Evolutionary conservation across 2,113 vertebrate species (phyloP).

Genomic region (Eidolon helvum): DNA sequence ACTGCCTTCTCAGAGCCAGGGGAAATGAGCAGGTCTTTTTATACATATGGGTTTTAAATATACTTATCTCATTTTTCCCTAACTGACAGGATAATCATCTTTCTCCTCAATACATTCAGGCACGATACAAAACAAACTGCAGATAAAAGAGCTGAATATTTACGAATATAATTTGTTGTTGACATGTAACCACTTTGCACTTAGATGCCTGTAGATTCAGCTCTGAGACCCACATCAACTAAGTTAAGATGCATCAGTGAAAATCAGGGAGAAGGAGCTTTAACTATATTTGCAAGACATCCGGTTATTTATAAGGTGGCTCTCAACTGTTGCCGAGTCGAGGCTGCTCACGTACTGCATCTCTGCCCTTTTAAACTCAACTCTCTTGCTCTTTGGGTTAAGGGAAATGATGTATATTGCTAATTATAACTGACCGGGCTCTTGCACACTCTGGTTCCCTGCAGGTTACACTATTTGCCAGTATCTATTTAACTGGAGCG

Average conservation of each 20-base stretch:
- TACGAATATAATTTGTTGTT: not conserved
- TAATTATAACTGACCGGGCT: conserved; percentile 63
- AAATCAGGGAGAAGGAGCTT: not conserved
- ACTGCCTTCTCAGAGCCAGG: not conserved
- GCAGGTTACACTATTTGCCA: conserved; percentile 25
- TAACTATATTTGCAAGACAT: not conserved
- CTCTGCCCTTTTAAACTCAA: conserved; percentile 65
- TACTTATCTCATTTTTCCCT: not conserved
- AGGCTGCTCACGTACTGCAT: not conserved
- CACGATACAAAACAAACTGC: not conserved
- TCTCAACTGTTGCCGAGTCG: not conserved
- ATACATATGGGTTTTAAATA: not conserved
- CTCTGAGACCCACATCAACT: not conserved
- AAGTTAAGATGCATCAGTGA: not conserved
- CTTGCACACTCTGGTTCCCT: conserved; percentile 57
- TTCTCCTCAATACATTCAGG: not conserved
- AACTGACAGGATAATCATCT: conserved; percentile 2
- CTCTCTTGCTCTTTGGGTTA: conserved; percentile 35
- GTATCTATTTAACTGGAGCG: conserved; percentile 62
- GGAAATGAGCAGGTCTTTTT: not conserved
- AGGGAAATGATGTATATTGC: conserved; percentile 65
- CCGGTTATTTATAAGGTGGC: not conserved
- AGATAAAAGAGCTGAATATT: not conserved
- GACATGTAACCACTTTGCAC: not conserved
- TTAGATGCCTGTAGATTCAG: not conserved